Conservation (phyloP, 2,113 vertebrate genomes). For the Falcunculus frontatus region DNA sequence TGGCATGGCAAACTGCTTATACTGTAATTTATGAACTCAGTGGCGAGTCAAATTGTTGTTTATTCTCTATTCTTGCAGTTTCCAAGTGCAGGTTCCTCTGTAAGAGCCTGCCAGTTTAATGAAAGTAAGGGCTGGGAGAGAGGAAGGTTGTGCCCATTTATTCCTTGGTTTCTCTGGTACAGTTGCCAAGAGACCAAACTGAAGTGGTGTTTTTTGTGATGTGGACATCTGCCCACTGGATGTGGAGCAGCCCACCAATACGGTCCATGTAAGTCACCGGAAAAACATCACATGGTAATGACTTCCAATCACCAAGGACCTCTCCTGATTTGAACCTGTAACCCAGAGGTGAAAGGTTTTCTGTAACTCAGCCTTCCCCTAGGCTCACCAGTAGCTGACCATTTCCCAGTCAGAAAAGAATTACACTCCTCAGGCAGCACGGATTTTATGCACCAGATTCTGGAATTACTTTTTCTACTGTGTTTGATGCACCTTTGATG, state of each 20-base stretch:
- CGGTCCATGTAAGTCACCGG: neutral
- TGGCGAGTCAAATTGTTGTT: neutral
- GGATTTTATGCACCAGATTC: neutral
- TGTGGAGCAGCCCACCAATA: neutral
- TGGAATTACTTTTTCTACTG: neutral
- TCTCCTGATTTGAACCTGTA: neutral
- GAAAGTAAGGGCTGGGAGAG: neutral
- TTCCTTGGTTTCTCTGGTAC: neutral
- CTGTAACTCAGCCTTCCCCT: neutral
- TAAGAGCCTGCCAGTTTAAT: neutral
- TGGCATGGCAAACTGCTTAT: neutral
- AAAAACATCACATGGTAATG: neutral
- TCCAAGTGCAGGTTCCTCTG: neutral
- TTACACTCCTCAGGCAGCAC: neutral
- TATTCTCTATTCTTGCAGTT: neutral
- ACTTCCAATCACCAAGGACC: neutral
- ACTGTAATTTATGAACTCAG: neutral
- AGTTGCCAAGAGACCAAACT: neutral
- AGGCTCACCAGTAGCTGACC: neutral
- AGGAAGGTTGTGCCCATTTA: neutral
- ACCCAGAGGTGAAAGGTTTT: neutral
- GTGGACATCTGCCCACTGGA: neutral
- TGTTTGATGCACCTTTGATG: neutral
- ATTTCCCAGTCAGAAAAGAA: neutral
- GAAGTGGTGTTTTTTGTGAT: neutral